Base-by-base conservation (phyloP, 1,140 invertebrate species). In the Adoxophyes honmai region DNA sequence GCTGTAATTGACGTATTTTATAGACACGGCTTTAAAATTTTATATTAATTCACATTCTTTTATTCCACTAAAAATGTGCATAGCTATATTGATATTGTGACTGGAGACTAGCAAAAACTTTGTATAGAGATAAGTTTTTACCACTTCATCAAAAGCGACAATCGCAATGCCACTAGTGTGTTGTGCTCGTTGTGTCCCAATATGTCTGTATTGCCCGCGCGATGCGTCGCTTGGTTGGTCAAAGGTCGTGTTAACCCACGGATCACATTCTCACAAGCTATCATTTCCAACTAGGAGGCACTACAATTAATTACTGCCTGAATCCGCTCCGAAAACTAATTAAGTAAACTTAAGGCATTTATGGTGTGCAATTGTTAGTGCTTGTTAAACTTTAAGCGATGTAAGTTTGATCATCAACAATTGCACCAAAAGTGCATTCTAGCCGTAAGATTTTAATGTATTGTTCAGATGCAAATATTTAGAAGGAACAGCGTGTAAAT, bases 401-500 rank as follows among this genome's bases (percentile, higher is more conserved):
- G 42, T 28, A 4, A 15, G 21, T 3, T 34, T 39, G 64, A 65
- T 70, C 75, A 76, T 66, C 55, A 75, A 79, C 78, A 87, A 79
- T 87, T 85, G 80, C 84, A 87, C 80, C 77, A 72, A 73, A 28
- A 48, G 21, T 48, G 42, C 75, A 79, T 71, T 62, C 59, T 81
- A 81, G 73, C 52, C 52, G 53, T 87, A 85, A 85, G 81, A 78
- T 85, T 85, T 84, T 84, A 85, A 81, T 81, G 80, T 87, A 84
- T 87, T 87, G 84, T 87, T 87, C 84, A 87, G 84, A 87, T 87
- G 84, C 80, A 85, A 82, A 87, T 87, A 85, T 87, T 87, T 87
- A 84, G 84, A 84, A 87, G 81, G 79, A 85, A 78, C 78, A 81
- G 68, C 75, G 77, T 87, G 84, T 87, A 85, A 80, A 84, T 87